Evolutionary conservation across 2,113 vertebrate genomes (phyloP).

Genomic region (Pseudopodoces humilis): DNA sequence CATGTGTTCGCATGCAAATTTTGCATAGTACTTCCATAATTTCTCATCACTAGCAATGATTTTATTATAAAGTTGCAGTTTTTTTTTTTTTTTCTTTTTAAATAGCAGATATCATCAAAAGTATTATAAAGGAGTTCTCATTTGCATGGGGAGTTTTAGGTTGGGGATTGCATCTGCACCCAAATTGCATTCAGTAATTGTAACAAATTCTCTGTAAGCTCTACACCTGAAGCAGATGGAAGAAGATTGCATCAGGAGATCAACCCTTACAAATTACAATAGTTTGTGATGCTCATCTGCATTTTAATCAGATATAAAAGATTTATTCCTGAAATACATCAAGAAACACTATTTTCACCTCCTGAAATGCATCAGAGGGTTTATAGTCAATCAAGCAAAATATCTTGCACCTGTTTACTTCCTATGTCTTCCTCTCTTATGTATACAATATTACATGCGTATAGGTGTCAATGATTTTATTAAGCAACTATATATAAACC

Average conservation of each 20-base stretch:
- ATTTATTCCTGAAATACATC: conserved; percentile 63
- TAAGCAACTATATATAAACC: background rate
- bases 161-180: background rate
- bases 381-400: conserved; percentile 61
- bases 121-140: background rate
- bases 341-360: conserved; percentile 56
- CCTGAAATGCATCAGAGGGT: conserved; percentile 52
- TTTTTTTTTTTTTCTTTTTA: background rate
- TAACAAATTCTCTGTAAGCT: conserved; percentile 44
- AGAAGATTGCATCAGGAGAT: conserved; percentile 51
- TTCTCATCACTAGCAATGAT: background rate
- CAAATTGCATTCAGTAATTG: conserved; percentile 27
- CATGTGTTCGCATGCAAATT: background rate
- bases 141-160: background rate
- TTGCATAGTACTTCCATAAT: background rate
- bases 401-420: conserved; percentile 46
- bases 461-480: conserved; percentile 15
- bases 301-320: conserved; percentile 73
- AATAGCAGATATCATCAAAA: background rate
- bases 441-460: background rate
- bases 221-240: conserved; percentile 70
- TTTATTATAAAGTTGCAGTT: background rate
- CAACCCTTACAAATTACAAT: conserved; percentile 62
- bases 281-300: conserved; percentile 66
- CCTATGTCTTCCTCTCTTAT: background rate